Conservation (phyloP, 1,140 invertebrate genomes). For the Drosophila virilis region DNA sequence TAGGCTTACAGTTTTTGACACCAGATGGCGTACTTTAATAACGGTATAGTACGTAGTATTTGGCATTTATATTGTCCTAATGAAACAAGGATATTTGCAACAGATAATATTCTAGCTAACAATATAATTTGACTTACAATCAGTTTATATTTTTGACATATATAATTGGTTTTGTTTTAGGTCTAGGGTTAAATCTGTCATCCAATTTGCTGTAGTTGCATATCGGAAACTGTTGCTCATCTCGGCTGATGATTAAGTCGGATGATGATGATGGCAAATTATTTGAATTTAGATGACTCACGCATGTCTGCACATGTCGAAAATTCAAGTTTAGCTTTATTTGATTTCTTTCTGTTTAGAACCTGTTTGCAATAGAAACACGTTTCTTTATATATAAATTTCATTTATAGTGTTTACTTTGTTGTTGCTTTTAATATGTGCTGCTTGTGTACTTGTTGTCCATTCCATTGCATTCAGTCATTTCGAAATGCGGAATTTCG, state of each 20-base stretch:
- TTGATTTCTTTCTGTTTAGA: constrained; percentile 35
- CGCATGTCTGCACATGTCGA: constrained; percentile 26
- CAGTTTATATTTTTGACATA: too few relatives aligned
- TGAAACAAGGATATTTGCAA: too few relatives aligned
- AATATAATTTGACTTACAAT: too few relatives aligned
- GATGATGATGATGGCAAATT: constrained; percentile 26
- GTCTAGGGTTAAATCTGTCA: too few relatives aligned
- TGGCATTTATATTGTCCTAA: too few relatives aligned
- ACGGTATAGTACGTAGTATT: too few relatives aligned
- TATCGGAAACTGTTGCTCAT: constrained; percentile 1
- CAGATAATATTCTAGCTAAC: too few relatives aligned
- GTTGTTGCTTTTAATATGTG: neutral
- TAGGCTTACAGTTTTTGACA: too few relatives aligned
- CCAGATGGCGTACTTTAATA: too few relatives aligned
- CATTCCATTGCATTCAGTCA: constrained; percentile 50
- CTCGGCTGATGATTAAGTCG: constrained; percentile 2
- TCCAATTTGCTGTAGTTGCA: neutral
- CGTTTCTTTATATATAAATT: constrained; percentile 41
- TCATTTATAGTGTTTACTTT: constrained; percentile 6
- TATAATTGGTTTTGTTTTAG: too few relatives aligned
- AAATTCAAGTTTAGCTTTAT: constrained; percentile 24
- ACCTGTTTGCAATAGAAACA: constrained; percentile 65
- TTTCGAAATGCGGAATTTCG: constrained; percentile 55
- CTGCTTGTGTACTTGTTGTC: constrained; percentile 22
- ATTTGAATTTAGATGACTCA: constrained; percentile 35